Conservation (phyloP, 2,888 invertebrate genomes). For the Ochropleura plecta region DNA sequence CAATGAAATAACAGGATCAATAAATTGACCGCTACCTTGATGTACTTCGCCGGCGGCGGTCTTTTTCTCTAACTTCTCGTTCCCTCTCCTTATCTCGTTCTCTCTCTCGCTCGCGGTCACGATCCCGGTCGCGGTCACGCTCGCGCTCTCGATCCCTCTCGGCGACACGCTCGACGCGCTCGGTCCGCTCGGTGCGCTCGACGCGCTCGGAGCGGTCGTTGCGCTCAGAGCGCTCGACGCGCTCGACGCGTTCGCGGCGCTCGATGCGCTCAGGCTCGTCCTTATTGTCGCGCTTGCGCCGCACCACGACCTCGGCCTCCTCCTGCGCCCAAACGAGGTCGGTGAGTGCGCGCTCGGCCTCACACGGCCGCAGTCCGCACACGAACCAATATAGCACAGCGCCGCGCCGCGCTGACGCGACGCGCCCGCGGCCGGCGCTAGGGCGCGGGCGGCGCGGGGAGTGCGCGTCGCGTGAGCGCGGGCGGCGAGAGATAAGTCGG, state of each 20-base stretch:
- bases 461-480: slow-evolving; percentile 34
- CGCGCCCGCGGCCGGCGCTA: slow-evolving; percentile 1
- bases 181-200: slow-evolving; percentile 48
- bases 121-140: slow-evolving; percentile 54
- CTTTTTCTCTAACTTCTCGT: slow-evolving; percentile 87
- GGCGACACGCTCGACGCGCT: slow-evolving; percentile 52
- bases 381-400: slow-evolving; percentile 51
- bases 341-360: slow-evolving; percentile 47
- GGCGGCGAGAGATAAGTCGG: slow-evolving; percentile 48
- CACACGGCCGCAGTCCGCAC: slow-evolving; percentile 49
- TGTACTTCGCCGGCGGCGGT: slow-evolving; percentile 73
- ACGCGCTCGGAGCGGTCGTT: slow-evolving; percentile 43
- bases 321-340: slow-evolving; percentile 89
- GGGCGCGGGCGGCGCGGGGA: slow-evolving; percentile 30
- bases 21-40: slow-evolving; percentile 68
- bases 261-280: slow-evolving; percentile 72
- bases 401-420: slow-evolving; percentile 49
- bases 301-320: slow-evolving; percentile 91
- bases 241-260: slow-evolving; percentile 52
- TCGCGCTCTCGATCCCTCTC: slow-evolving; percentile 72
- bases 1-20: not conserved
- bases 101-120: slow-evolving; percentile 56
- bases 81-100: slow-evolving; percentile 69
- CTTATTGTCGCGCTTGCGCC: slow-evolving; percentile 85
- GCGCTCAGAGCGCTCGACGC: slow-evolving; percentile 56